Evolutionary conservation across 1,140 invertebrate genomes (phyloP), one percentile per base, ranked within the genome.

Genomic region (Colletes latitarsis): DNA sequence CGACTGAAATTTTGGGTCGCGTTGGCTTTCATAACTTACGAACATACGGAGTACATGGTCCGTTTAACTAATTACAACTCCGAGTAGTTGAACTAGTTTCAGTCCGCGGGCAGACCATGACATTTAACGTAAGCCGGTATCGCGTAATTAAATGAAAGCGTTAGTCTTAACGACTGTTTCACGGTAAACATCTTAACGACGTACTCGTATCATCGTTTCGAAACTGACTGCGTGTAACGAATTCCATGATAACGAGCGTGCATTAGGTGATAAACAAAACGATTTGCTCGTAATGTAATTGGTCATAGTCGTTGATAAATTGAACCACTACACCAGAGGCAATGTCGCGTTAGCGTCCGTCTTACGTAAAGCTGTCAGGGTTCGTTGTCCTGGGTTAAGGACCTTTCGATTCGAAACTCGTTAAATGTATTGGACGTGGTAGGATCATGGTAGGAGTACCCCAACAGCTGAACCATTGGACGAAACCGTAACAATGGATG

Each of bases 151-250:
- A 64, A 81, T 53, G 49, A 84, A 78, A 39, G 46, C n/a, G 43
- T n/a, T 30, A 49, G 49, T 83, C 43, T 41, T 84, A 81, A 81
- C 41, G 72, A 76, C 77, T 73, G 3, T n/a, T 77, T 77, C 57
- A 10, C 68, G 41, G 30, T 75, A 86, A 84, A 74, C 60, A 78
- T 66, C 62, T 63, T 73, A 83, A 83, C 70, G 58, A 75, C 52
- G 14, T 58, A 71, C 78, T n/a, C 12, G 14, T 72, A 70, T 53
- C 49, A 69, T 67, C 55, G 8, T 72, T 69, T 69, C 41, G 57
- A 82, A 78, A 74, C 17, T n/a, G 53, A 21, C n/a, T 68, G 53
- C 49, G 46, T 53, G 62, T 52, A 69, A 79, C 39, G 81, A 39
- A 63, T 52, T 64, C 30, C 46, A 19, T 17, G 66, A 73, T 82